phyloP scores from a whole-genome alignment of 2,888 invertebrate genomes.

The Camptogramma bilineatum region DNA sequence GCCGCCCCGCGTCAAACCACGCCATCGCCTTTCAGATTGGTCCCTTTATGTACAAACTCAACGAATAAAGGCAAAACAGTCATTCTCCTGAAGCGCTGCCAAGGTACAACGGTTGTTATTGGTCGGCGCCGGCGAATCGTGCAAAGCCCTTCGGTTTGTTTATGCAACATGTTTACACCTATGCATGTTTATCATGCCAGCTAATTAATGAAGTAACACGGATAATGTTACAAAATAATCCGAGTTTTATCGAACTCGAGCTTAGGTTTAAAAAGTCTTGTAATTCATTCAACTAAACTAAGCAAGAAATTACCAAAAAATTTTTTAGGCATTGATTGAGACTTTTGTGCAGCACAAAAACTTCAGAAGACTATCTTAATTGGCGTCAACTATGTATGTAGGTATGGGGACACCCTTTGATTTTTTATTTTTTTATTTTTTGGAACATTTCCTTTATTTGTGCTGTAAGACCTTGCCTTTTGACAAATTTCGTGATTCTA shows the following conservation, averaged over 20 bases:
- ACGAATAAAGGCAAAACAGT: constrained; percentile 66
- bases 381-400: no score
- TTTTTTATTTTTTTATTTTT: no score
- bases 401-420: no score
- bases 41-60: constrained; percentile 66
- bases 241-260: not conserved
- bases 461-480: no score
- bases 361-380: no score
- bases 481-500: no score
- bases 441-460: no score
- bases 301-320: no score
- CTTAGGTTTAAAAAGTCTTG: not conserved
- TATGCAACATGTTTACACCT: constrained; percentile 6
- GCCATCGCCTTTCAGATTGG: constrained; percentile 70
- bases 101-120: constrained; percentile 61
- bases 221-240: constrained; percentile 3
- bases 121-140: constrained; percentile 51
- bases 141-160: constrained; percentile 21
- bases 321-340: no score
- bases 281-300: no score
- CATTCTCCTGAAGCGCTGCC: constrained; percentile 67
- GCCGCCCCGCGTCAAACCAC: constrained; percentile 64
- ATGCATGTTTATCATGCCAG: constrained; percentile 24
- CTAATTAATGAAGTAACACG: not conserved
- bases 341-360: no score